Percentiles rank a stretch among this genome's conserved stretches.
These are phyloP conservation scores for Drosophila mimica DNA, from an alignment of 2,888 invertebrate genomes.

Conservation along the genomic window DNA sequence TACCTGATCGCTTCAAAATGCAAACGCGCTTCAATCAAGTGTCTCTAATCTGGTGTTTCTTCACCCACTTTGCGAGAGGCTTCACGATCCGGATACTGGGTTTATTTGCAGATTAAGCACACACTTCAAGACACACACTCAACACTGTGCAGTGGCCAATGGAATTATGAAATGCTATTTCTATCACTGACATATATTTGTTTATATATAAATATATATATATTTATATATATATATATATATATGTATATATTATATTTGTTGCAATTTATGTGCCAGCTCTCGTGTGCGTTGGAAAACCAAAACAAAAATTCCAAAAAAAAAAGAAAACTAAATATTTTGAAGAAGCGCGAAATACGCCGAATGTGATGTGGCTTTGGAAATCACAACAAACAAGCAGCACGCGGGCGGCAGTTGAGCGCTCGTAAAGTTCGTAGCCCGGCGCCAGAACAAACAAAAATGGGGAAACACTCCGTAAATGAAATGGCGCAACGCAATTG, in stretches of 20 bases:
- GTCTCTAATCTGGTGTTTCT: slow-evolving; percentile 7
- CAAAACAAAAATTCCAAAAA: slow-evolving; percentile 37
- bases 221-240: slow-evolving; percentile 14
- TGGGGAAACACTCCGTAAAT: slow-evolving; percentile 6
- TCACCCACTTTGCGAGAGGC: not conserved
- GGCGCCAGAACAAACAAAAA: not conserved
- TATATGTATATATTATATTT: slow-evolving; percentile 9
- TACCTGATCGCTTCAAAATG: slow-evolving; percentile 10
- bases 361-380: slow-evolving; percentile 4
- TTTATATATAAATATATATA: slow-evolving; percentile 14
- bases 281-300: slow-evolving; percentile 20
- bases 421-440: slow-evolving; percentile 8
- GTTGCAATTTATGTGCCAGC: not conserved
- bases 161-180: slow-evolving; percentile 21
- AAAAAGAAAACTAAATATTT: slow-evolving; percentile 4
- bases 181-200: slow-evolving; percentile 4
- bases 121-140: slow-evolving; percentile 25
- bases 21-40: not conserved
- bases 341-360: not conserved
- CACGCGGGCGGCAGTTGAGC: slow-evolving; percentile 23
- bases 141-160: slow-evolving; percentile 40
- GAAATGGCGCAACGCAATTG: slow-evolving; percentile 27
- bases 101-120: slow-evolving; percentile 21
- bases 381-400: slow-evolving; percentile 34
- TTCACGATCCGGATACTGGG: slow-evolving; percentile 2